Evolutionary conservation across 2,888 invertebrate genomes (phyloP).

Genomic region (Girardia tigrina): DNA sequence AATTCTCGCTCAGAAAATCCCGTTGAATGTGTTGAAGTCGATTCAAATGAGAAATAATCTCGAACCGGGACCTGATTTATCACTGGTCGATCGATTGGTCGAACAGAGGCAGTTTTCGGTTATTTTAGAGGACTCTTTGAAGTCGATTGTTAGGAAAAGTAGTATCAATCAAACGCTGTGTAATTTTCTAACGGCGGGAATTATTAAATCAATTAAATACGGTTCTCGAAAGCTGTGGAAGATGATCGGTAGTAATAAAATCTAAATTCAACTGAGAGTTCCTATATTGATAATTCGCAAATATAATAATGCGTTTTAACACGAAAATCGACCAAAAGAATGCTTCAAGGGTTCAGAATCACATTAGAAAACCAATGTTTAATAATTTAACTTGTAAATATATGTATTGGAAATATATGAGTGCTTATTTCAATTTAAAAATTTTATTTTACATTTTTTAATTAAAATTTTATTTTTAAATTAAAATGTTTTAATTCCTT

Average conservation of each 20-base stretch:
- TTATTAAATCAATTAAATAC: background rate
- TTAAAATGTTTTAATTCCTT: too few species aligned
- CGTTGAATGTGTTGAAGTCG: background rate
- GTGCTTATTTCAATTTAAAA: too few species aligned
- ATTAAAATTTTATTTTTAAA: too few species aligned
- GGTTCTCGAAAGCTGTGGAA: background rate
- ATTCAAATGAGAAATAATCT: background rate
- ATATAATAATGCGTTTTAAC: too few species aligned
- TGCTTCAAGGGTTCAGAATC: too few species aligned
- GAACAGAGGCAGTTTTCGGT: background rate
- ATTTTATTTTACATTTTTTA: too few species aligned
- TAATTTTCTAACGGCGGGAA: conserved; percentile 1
- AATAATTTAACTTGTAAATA: too few species aligned
- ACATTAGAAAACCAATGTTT: too few species aligned
- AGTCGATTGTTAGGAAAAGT: background rate
- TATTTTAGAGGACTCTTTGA: background rate
- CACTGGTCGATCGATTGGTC: background rate
- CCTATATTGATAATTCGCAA: too few species aligned
- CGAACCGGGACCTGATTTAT: background rate
- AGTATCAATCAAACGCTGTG: background rate
- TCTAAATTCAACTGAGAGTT: background rate
- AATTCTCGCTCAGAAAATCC: background rate
- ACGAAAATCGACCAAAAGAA: too few species aligned
- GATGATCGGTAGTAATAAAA: background rate
- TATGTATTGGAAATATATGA: too few species aligned